These are phyloP conservation scores for Mesocricetus auratus DNA, from an alignment of 2,113 vertebrate genomes.

Conservation along the genomic window DNA sequence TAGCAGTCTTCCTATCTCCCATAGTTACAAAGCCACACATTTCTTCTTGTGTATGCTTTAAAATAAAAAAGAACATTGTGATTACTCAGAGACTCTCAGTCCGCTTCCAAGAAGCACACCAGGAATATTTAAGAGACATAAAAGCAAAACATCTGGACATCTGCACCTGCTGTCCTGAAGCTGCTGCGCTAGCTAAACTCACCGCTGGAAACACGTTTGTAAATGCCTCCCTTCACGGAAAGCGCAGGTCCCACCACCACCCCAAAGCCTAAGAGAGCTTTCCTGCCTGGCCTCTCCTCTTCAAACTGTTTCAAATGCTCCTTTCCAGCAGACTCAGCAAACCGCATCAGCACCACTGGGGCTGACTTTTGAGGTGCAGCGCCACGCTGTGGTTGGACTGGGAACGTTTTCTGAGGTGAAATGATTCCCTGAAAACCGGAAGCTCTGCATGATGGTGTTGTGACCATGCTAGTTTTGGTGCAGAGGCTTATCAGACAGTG, in stretches of 20 bases:
- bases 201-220: not conserved
- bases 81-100: not conserved
- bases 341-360: not conserved
- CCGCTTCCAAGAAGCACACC: not conserved
- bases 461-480: rapidly evolving
- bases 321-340: not conserved
- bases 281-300: too few relatives aligned
- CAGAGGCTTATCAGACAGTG: not conserved
- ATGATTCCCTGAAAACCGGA: rapidly evolving
- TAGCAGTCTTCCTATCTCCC: not conserved
- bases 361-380: slow-evolving; percentile 76
- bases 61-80: not conserved
- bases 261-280: not conserved
- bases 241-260: not conserved
- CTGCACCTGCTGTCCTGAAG: not conserved
- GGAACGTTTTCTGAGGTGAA: slow-evolving; percentile 8
- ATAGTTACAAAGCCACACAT: not conserved
- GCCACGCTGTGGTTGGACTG: slow-evolving; percentile 79
- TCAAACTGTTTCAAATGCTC: not conserved
- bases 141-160: slow-evolving; percentile 8
- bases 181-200: not conserved
- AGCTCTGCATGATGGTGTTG: rapidly evolving
- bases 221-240: not conserved
- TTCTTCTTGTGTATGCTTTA: not conserved
- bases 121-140: not conserved